phyloP scores from a whole-genome alignment of 2,797 vertebrate genomes.

The Poecilia wingei region DNA sequence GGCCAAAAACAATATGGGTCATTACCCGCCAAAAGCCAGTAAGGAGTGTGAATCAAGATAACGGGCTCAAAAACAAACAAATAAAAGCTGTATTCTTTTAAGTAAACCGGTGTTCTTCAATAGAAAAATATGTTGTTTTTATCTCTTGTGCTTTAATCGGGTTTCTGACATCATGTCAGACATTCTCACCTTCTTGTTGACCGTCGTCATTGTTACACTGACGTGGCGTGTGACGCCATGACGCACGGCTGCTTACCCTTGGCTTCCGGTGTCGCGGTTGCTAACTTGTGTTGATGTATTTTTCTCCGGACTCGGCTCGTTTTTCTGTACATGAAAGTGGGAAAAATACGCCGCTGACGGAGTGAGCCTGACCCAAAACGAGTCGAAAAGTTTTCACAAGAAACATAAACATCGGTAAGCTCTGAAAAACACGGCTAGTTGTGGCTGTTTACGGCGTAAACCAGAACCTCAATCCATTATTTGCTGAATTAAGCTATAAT shows the following conservation, averaged over 20 bases:
- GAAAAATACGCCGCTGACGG: neutral
- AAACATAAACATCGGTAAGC: neutral
- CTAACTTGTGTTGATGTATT: neutral
- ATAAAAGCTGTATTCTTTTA: neutral
- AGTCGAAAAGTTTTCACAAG: neutral
- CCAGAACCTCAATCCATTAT: neutral
- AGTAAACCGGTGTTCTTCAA: neutral
- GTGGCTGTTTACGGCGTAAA: neutral
- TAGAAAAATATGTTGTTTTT: neutral
- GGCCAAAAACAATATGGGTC: too few relatives aligned
- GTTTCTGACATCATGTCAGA: neutral
- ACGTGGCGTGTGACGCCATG: conserved; percentile 4
- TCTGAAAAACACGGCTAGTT: neutral
- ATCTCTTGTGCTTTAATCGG: neutral
- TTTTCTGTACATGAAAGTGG: neutral
- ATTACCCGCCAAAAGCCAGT: neutral
- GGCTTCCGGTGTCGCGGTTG: neutral
- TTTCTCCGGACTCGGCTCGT: neutral
- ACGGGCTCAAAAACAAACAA: neutral
- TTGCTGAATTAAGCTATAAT: neutral
- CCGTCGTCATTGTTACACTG: too few relatives aligned
- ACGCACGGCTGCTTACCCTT: neutral
- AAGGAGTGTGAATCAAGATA: neutral
- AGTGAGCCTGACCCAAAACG: neutral
- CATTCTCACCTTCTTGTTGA: too few relatives aligned